These are phyloP conservation scores for Zeugodacus cucurbitae DNA, from an alignment of 1,140 invertebrate species.

Conservation along the genomic window DNA sequence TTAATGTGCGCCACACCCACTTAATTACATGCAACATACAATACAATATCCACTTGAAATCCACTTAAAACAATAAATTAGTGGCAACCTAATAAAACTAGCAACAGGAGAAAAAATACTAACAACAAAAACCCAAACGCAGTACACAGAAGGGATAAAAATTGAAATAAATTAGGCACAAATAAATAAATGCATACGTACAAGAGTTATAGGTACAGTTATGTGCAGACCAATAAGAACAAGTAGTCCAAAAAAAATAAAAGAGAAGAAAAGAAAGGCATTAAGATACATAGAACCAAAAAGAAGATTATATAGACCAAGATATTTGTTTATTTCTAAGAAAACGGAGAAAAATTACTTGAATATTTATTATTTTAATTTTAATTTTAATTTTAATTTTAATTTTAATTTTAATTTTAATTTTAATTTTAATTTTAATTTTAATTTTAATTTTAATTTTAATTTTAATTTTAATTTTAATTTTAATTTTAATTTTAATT, in stretches of 20 bases:
- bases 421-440: no score
- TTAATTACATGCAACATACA: conserved; percentile 54
- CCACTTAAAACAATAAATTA: conserved; percentile 61
- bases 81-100: conserved; percentile 41
- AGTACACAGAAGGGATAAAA: conserved; percentile 11
- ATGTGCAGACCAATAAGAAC: neutral
- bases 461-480: no score
- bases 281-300: no score
- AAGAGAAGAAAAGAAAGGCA: no score
- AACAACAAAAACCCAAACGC: neutral
- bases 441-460: no score
- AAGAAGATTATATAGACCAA: no score
- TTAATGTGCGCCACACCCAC: conserved; percentile 54
- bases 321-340: no score
- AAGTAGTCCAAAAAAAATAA: neutral
- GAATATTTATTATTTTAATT: no score
- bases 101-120: conserved; percentile 2
- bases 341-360: no score
- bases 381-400: no score
- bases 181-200: neutral
- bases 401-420: no score
- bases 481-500: no score
- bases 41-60: conserved; percentile 50
- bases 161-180: conserved; percentile 1
- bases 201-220: neutral